These are phyloP conservation scores for Spilogale gracilis DNA, from an alignment of 2,113 vertebrate genomes.

Conservation along the genomic window DNA sequence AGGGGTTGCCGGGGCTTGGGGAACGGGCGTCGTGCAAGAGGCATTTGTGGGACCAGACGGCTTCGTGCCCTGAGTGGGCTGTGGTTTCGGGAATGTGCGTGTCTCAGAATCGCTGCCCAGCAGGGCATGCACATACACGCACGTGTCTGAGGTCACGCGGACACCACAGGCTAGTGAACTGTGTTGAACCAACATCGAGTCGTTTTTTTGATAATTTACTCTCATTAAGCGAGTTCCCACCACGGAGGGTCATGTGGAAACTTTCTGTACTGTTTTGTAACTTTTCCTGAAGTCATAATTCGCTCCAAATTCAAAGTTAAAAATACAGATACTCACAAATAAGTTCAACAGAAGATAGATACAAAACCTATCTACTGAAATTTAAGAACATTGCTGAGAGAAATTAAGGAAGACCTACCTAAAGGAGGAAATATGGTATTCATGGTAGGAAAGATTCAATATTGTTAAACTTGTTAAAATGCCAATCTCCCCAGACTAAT, in stretches of 20 bases:
- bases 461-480: not conserved
- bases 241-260: accelerated
- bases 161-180: accelerated
- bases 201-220: not conserved
- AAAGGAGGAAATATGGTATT: not conserved
- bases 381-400: too few species aligned
- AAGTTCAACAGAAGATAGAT: not conserved
- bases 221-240: too few species aligned
- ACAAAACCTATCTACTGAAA: not conserved
- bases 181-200: too few species aligned
- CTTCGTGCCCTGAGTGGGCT: not conserved
- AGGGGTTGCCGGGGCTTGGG: too few species aligned
- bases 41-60: too few species aligned
- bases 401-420: not conserved
- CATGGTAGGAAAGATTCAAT: not conserved
- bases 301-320: not conserved
- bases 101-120: accelerated
- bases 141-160: accelerated
- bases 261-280: not conserved
- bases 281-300: not conserved
- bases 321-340: not conserved
- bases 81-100: not conserved
- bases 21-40: accelerated
- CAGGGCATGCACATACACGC: accelerated
- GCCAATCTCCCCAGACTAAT: not conserved